Base-by-base conservation (phyloP, 2,797 vertebrate species). In the Muscicapa striata region DNA sequence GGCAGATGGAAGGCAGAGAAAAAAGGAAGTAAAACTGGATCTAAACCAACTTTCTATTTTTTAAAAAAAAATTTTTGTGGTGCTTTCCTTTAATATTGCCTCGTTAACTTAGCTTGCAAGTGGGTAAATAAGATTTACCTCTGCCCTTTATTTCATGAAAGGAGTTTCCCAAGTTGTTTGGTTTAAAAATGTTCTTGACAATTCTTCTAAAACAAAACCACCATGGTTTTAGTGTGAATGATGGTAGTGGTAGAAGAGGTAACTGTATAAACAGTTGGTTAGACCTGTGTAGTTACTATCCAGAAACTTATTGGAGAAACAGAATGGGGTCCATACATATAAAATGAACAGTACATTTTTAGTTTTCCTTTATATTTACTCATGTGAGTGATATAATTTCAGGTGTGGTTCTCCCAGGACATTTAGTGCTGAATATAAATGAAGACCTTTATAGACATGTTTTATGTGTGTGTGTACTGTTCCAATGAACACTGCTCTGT, bases 401-500 rank as follows among this genome's bases (percentile, higher is more conserved):
- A 68, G 61, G 9, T 2, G 3, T 84, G 36, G 32, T 49, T 78
- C 51, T 92, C 15, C 20, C 27, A 43, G 83, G 45, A 23, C 36
- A 9, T 66, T 83, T 38, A 61, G 36, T 59, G 26, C 45, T 70
- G n/a, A 61, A 43, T 81, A 34, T 41, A 58, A 78, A 57, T 29
- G 52, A 73, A 40, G 78, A 54, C 80, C 49, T 61, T 77, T 72
- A 87, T 32, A n/a, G 73, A 21, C 0, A 5, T 18, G 23, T 36
- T 57, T 5, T 90, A 77, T 68, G 11, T 63, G 46, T 91, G 36
- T 62, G 36, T 69, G 40, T 61, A 6, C 64, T 36, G 57, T 92
- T 73, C 95, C 72, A 94, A 87, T 95, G 95, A 93, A 90, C 87
- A 79, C 62, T 70, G 15, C 75, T 97, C 87, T 93, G 0, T 98